These are phyloP conservation scores for Buceros bicornis DNA, from an alignment of 2,797 vertebrate genomes.

Conservation along the genomic window DNA sequence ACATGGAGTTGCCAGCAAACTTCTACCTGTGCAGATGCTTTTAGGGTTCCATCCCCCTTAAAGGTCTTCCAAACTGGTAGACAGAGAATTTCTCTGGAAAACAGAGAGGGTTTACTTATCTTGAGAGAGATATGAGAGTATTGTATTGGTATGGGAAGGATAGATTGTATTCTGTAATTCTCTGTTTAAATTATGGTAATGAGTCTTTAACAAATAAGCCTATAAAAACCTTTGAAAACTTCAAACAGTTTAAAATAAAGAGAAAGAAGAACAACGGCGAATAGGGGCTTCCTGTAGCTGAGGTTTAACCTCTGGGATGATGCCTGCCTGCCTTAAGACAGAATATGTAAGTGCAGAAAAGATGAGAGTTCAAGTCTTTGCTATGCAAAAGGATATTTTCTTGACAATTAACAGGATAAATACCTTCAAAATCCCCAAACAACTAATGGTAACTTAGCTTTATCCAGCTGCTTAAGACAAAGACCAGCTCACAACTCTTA, in stretches of 20 bases:
- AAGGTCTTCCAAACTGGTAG: background rate
- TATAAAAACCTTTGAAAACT: background rate
- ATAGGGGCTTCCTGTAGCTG: background rate
- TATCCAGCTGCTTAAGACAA: background rate
- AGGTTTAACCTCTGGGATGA: background rate
- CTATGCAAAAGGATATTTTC: background rate
- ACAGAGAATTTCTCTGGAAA: background rate
- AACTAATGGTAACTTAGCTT: background rate
- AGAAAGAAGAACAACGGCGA: background rate
- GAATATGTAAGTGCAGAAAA: background rate
- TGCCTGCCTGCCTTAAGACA: background rate
- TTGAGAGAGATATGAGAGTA: background rate
- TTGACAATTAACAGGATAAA: background rate
- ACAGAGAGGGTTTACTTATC: background rate
- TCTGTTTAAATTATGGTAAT: background rate
- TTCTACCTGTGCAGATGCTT: background rate
- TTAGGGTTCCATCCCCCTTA: background rate
- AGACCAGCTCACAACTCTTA: background rate
- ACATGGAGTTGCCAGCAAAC: background rate
- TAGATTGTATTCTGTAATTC: background rate
- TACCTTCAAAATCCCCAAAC: background rate
- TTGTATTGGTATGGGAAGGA: background rate
- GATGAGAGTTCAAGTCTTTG: background rate
- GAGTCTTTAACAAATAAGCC: background rate
- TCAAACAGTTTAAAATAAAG: background rate